A percentile compares a stretch with the other conserved stretches of the same genome.
Evolutionary conservation across 2,113 vertebrate species (phyloP).

Genomic region (Xiphophorus hellerii): DNA sequence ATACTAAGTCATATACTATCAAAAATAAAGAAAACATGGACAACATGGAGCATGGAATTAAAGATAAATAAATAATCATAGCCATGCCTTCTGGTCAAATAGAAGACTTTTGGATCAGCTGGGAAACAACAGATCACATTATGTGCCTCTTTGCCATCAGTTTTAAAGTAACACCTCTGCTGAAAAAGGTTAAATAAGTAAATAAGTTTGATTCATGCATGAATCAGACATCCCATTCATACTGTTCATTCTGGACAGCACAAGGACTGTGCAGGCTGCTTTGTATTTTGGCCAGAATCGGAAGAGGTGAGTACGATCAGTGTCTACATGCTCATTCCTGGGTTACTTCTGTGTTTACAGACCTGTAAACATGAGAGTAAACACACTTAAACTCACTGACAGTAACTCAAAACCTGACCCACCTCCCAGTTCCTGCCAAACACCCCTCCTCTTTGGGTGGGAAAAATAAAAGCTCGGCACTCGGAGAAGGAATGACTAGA

Average conservation of each 20-base stretch:
- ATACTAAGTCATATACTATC: too few relatives aligned
- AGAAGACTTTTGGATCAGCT: neutral
- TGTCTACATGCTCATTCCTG: constrained; percentile 46
- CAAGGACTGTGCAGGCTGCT: constrained; percentile 32
- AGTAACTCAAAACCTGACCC: constrained; percentile 63
- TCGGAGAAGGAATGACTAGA: constrained; percentile 49
- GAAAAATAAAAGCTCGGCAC: constrained; percentile 66
- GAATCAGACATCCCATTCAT: constrained; percentile 51
- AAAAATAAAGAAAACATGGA: too few relatives aligned
- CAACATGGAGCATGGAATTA: too few relatives aligned
- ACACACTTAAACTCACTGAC: constrained; percentile 53
- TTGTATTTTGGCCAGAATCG: constrained; percentile 60
- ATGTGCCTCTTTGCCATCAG: neutral
- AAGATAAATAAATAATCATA: too few relatives aligned
- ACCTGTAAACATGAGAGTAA: constrained; percentile 33
- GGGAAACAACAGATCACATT: neutral
- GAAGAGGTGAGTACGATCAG: constrained; percentile 57
- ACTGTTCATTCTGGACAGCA: constrained; percentile 31
- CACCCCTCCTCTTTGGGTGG: constrained; percentile 44
- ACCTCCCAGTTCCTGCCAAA: constrained; percentile 12
- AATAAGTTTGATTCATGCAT: constrained; percentile 7
- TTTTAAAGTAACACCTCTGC: neutral
- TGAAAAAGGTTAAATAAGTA: constrained; percentile 21
- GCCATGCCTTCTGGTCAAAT: too few relatives aligned
- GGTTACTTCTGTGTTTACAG: constrained; percentile 48